phyloP scores from a whole-genome alignment of 2,113 vertebrate genomes.

The Silurus glanis region DNA sequence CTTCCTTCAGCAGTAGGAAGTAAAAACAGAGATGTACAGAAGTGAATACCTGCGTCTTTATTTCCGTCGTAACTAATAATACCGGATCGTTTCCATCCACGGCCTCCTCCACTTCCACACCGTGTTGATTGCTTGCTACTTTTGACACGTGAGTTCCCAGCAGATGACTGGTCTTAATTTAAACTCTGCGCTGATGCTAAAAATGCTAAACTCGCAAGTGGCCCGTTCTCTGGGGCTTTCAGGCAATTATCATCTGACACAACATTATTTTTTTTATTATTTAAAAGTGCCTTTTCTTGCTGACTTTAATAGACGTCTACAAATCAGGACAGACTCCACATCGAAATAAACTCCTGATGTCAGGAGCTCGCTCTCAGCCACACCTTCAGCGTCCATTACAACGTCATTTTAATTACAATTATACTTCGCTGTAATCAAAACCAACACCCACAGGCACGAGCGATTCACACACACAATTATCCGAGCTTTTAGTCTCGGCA shows the following conservation, averaged over 20 bases:
- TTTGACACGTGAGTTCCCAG: neutral
- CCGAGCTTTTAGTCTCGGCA: neutral
- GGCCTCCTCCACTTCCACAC: neutral
- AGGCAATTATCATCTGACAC: neutral
- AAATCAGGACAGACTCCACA: neutral
- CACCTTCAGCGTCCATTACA: neutral
- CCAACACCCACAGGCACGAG: slow-evolving; percentile 12
- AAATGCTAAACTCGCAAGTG: neutral
- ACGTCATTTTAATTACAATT: neutral
- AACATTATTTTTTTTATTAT: neutral
- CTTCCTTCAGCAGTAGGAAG: slow-evolving; percentile 75
- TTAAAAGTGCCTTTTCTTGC: neutral
- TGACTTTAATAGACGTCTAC: neutral
- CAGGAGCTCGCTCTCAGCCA: neutral
- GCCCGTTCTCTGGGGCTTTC: neutral
- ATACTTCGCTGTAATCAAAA: slow-evolving; percentile 22
- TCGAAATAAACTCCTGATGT: neutral
- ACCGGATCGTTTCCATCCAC: slow-evolving; percentile 14
- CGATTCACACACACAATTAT: slow-evolving; percentile 32
- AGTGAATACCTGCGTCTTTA: slow-evolving; percentile 56
- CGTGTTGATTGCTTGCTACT: neutral
- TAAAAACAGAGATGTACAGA: slow-evolving; percentile 61
- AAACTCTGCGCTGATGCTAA: slow-evolving; percentile 10
- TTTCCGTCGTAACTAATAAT: neutral
- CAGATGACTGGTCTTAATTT: neutral